These are phyloP conservation scores for Silvanus unidentatus DNA, from an alignment of 2,888 invertebrate genomes.

Conservation along the genomic window DNA sequence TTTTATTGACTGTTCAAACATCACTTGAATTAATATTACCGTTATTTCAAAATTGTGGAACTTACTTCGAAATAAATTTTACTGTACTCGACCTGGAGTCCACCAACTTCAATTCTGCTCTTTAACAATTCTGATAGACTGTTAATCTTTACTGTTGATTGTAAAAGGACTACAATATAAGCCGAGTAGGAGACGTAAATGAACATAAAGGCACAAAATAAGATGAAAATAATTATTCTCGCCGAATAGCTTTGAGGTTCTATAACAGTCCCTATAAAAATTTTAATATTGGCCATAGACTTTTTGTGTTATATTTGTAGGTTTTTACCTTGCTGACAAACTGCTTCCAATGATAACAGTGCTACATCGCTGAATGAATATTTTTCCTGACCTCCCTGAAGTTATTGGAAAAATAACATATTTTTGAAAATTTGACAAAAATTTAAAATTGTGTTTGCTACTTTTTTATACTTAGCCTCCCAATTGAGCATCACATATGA, in stretches of 20 bases:
- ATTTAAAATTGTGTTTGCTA: neutral
- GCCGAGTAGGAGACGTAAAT: constrained; percentile 50
- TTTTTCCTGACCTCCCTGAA: constrained; percentile 10
- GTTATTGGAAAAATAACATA: neutral
- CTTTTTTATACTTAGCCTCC: constrained; percentile 27
- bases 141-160: constrained; percentile 45
- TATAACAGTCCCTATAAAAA: constrained; percentile 39
- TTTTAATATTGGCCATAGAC: constrained; percentile 3
- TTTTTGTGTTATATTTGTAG: constrained; percentile 2
- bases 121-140: constrained; percentile 40
- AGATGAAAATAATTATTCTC: constrained; percentile 43
- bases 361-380: constrained; percentile 41
- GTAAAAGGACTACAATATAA: constrained; percentile 49
- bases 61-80: constrained; percentile 44
- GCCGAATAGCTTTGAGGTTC: constrained; percentile 42
- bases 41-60: neutral
- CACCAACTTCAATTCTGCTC: constrained; percentile 45
- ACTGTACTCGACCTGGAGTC: constrained; percentile 44
- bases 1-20: constrained; percentile 27
- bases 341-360: constrained; percentile 46
- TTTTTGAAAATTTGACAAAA: too few species aligned
- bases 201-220: constrained; percentile 45
- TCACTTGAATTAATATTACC: neutral
- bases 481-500: constrained; percentile 39
- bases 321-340: constrained; percentile 48